Evolutionary conservation across 2,888 invertebrate species (phyloP).

Genomic region (Sisyra terminalis): DNA sequence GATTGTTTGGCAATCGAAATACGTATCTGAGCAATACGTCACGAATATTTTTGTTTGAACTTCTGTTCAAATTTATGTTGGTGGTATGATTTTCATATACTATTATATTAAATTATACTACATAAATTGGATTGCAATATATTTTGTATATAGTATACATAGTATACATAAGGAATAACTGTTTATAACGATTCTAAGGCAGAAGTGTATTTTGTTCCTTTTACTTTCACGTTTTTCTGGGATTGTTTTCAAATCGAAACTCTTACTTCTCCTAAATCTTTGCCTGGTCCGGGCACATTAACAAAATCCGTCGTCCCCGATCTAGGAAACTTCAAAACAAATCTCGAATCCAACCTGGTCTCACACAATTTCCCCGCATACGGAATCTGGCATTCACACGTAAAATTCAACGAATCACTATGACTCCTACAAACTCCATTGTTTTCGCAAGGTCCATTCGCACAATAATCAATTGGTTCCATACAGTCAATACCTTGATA

Average conservation of each 20-base stretch:
- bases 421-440: slow-evolving; percentile 24
- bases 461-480: slow-evolving; percentile 29
- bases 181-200: no score
- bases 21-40: no score
- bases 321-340: slow-evolving; percentile 35
- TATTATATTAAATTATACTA: no score
- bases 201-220: no score
- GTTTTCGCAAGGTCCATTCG: slow-evolving; percentile 24
- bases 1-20: no score
- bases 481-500: slow-evolving; percentile 33
- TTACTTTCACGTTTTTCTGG: slow-evolving; percentile 5
- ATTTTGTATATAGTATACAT: no score
- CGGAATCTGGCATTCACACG: slow-evolving; percentile 31
- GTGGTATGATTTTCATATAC: no score
- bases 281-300: slow-evolving; percentile 28
- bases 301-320: slow-evolving; percentile 41
- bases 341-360: slow-evolving; percentile 29
- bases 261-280: slow-evolving; percentile 29
- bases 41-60: no score
- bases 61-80: no score
- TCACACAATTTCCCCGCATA: slow-evolving; percentile 34
- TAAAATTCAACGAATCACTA: slow-evolving; percentile 18
- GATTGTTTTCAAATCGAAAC: slow-evolving; percentile 4
- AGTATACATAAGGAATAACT: no score
- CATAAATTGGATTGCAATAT: no score